Percentiles rank a stretch among this genome's conserved stretches.
Evolutionary conservation across 2,888 invertebrate species (phyloP).

Genomic region (Drosophila demipolita): DNA sequence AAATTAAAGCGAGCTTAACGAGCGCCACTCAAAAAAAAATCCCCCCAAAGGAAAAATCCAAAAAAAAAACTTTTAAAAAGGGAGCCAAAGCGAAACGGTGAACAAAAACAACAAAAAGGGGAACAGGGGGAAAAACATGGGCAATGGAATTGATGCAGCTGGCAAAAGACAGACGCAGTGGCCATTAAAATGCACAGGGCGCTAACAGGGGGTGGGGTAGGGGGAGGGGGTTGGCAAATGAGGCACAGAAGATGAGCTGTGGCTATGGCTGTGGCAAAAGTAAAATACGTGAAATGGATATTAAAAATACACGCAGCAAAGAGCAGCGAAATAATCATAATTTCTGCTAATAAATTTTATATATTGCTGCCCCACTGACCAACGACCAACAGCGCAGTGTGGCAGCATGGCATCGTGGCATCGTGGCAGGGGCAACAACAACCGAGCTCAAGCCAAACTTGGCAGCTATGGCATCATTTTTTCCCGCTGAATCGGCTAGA

Average conservation of each 20-base stretch:
- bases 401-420: background rate
- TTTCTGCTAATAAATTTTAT: constrained; percentile 81
- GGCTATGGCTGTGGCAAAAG: background rate
- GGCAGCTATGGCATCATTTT: constrained; percentile 40
- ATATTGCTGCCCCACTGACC: constrained; percentile 63
- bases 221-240: background rate
- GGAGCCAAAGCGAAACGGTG: constrained; percentile 6
- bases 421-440: background rate
- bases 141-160: constrained; percentile 75
- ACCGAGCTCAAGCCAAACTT: constrained; percentile 17
- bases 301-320: constrained; percentile 76
- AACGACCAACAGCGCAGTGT: background rate
- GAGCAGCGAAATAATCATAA: constrained; percentile 79
- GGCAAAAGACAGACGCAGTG: constrained; percentile 59
- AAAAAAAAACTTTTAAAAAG: background rate
- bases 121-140: constrained; percentile 10
- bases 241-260: constrained; percentile 1
- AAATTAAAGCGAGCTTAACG: constrained; percentile 80
- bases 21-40: constrained; percentile 55
- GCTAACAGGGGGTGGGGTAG: background rate
- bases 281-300: constrained; percentile 67
- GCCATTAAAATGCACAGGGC: constrained; percentile 75
- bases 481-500: constrained; percentile 69
- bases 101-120: constrained; percentile 17
- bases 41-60: background rate